Evolutionary conservation across 2,888 invertebrate genomes (phyloP), one percentile per base, ranked within the genome.

Genomic region (Drosophila nr. medialis): DNA sequence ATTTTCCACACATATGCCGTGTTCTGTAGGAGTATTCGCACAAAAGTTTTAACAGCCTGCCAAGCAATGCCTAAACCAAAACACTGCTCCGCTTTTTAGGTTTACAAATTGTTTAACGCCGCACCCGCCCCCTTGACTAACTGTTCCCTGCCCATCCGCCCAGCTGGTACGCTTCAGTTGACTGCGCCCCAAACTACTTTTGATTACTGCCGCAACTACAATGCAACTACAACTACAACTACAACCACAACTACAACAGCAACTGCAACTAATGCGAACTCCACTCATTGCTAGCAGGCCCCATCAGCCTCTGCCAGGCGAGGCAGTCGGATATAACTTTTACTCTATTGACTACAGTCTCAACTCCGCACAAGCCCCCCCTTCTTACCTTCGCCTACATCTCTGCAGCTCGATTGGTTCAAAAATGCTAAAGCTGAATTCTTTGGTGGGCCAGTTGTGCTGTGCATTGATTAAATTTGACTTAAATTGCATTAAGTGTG

Each of bases 381-480:
- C 10, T 8, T 27, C 49, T 51, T 21, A 7, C 6, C 10, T 1
- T 27, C 40, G 49, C 29, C 42, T 45, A 50, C 75, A 64, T 68
- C 58, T 72, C 77, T 65, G 75, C 75, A 68, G 63, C 75, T 80
- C 82, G 65, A 89, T 85, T 76, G 90, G 78, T 77, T 81, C 59
- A 68, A 69, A 75, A 73, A 78, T 77, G 67, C 68, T 65, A 50
- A 85, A 84, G 71, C 56, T 56, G 51, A 55, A 60, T 56, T 58
- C 58, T 51, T 59, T 73, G 76, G 62, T 65, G 72, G 72, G 72
- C 58, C 62, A 72, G 77, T 85, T 82, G 76, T 77, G 79, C 79
- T 75, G 77, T 78, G 90, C 86, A 86, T 86, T 86, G 86, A 86
- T 86, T 86, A 88, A 86, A 86, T 86, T 86, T 80, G 86, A 86